A percentile compares a stretch with the other conserved stretches of the same genome.
Conservation (phyloP, 1,140 invertebrate genomes). For the Lordiphosa clarofinis region DNA sequence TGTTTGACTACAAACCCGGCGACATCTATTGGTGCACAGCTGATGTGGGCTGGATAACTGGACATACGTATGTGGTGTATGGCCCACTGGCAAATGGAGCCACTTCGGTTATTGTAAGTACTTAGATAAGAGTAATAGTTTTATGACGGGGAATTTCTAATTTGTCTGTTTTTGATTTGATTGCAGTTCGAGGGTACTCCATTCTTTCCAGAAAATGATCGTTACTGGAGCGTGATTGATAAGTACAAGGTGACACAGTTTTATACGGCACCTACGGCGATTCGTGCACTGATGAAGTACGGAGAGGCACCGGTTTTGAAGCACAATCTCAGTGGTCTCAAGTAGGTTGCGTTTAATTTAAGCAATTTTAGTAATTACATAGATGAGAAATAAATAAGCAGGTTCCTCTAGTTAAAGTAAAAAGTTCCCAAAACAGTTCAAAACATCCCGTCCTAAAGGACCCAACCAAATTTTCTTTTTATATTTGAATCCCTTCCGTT, state of each 20-base stretch:
- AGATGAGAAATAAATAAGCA: too few species aligned
- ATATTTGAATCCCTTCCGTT: too few species aligned
- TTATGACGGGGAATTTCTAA: conserved; percentile 5
- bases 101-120: conserved; percentile 91
- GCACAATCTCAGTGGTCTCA: conserved; percentile 81
- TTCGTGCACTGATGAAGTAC: conserved; percentile 97
- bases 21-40: conserved; percentile 99
- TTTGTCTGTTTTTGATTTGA: conserved; percentile 1
- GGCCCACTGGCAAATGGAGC: conserved; percentile 96
- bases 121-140: conserved; percentile 1
- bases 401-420: too few species aligned
- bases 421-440: too few species aligned
- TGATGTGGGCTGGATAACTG: conserved; percentile 99
- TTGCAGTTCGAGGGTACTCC: conserved; percentile 97
- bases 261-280: conserved; percentile 99
- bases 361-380: too few species aligned
- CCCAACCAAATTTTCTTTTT: too few species aligned
- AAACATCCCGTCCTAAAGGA: too few species aligned
- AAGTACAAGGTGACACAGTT: conserved; percentile 98
- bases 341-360: conserved; percentile 67
- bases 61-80: conserved; percentile 97
- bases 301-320: conserved; percentile 89
- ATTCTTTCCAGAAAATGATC: conserved; percentile 92
- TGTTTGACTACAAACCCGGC: conserved; percentile 94
- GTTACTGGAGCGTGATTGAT: conserved; percentile 95